Conservation (phyloP, 2,113 vertebrate species). For the Tretioscincus oriximinensis region DNA sequence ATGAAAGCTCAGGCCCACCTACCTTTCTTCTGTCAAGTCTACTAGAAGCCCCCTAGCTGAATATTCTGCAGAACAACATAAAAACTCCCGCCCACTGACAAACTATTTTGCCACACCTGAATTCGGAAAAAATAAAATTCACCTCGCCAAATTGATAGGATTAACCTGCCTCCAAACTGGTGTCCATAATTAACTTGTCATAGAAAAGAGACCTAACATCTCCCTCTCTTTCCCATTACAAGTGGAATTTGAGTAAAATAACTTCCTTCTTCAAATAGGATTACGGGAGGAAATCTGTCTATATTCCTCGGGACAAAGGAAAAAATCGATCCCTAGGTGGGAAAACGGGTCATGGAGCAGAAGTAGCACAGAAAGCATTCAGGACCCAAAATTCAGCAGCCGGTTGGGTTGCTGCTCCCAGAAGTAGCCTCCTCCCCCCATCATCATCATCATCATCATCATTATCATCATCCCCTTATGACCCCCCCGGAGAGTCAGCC, state of each 20-base stretch:
- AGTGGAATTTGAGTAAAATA: not conserved
- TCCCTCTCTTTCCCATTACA: too few species aligned
- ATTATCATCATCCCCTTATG: too few species aligned
- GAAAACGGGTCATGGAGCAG: not conserved
- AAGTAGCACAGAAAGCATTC: not conserved
- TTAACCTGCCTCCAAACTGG: not conserved
- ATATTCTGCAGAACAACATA: too few species aligned
- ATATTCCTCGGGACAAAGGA: not conserved
- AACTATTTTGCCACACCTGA: not conserved
- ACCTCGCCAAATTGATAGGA: not conserved
- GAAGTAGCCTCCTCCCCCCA: not conserved
- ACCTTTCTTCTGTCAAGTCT: too few species aligned
- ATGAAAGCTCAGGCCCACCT: too few species aligned
- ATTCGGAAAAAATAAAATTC: not conserved
- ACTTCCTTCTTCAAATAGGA: not conserved
- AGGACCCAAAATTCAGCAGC: not conserved
- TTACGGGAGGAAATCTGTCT: not conserved
- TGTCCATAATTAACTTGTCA: not conserved
- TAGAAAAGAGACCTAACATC: not conserved
- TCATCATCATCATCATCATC: not conserved
- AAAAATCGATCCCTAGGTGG: too few species aligned
- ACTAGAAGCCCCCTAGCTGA: too few species aligned
- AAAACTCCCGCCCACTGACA: not conserved
- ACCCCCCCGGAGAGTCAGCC: too few species aligned
- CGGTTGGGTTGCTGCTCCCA: accelerated